Conservation (phyloP, 2,797 vertebrate species). For the Ispidina lecontei region DNA sequence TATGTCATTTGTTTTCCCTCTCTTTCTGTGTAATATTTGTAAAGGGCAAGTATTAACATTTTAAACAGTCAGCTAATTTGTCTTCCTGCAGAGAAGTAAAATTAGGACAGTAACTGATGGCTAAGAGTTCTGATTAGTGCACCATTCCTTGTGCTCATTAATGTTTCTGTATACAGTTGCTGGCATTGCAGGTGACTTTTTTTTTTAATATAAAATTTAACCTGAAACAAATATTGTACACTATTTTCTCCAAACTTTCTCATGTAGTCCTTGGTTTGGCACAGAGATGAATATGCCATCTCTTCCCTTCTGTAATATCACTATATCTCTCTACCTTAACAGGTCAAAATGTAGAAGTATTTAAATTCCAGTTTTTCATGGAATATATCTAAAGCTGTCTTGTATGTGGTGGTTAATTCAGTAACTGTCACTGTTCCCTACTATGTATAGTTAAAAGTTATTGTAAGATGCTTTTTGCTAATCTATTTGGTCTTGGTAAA, state of each 20-base stretch:
- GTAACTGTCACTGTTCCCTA: background rate
- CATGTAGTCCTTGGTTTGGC: background rate
- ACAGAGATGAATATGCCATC: background rate
- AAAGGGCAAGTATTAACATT: constrained; percentile 69
- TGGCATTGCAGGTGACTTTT: background rate
- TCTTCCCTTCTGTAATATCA: background rate
- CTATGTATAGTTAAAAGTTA: background rate
- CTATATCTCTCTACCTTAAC: background rate
- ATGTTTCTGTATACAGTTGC: background rate
- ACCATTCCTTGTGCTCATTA: background rate
- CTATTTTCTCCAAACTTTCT: background rate
- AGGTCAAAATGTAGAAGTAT: background rate
- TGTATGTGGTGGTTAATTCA: background rate
- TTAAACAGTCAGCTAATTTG: constrained; percentile 64
- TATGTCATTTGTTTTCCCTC: background rate
- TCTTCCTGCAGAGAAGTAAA: constrained; percentile 18
- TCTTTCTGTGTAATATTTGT: constrained; percentile 40
- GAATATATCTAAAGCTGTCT: background rate
- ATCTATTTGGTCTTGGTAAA: background rate
- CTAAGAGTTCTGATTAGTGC: constrained; percentile 7
- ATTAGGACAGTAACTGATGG: constrained; percentile 49
- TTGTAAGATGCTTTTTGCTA: background rate
- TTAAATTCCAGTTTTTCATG: background rate
- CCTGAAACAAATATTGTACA: background rate
- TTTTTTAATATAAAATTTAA: background rate